A percentile compares a stretch with the other conserved stretches of the same genome.
Conservation (phyloP, 2,113 vertebrate genomes). For the Aptenodytes forsteri region DNA sequence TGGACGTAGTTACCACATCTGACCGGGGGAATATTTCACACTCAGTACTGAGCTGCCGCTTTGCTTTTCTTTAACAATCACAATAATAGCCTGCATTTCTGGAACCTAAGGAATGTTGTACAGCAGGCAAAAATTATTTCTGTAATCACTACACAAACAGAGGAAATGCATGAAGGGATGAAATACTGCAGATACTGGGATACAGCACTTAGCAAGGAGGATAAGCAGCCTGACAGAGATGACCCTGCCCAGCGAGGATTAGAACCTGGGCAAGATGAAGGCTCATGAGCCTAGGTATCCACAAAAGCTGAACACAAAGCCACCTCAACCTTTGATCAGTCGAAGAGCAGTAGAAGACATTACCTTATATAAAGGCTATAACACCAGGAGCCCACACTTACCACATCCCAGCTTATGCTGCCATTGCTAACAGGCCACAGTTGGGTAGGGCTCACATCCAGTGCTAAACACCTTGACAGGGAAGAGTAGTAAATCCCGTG, state of each 20-base stretch:
- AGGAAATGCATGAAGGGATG: neutral
- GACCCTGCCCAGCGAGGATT: neutral
- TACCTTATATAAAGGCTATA: neutral
- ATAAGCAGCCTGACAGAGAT: neutral
- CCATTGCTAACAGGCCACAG: neutral
- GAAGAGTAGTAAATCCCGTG: neutral
- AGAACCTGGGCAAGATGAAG: neutral
- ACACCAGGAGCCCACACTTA: neutral
- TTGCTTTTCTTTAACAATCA: neutral
- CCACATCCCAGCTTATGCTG: accelerated
- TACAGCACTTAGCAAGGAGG: neutral
- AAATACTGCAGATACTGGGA: neutral
- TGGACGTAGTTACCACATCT: neutral
- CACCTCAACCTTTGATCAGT: neutral
- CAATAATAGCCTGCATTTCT: neutral
- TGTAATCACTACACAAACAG: neutral
- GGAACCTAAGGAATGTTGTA: neutral
- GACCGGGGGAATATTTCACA: neutral
- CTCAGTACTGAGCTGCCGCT: neutral
- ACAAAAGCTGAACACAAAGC: neutral
- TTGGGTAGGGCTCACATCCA: accelerated
- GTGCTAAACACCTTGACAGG: neutral
- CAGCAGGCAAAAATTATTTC: constrained; percentile 28
- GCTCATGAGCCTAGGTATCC: accelerated
- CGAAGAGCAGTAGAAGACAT: neutral